Conservation (phyloP, 2,797 vertebrate species). For the Smutsia temminckii region DNA sequence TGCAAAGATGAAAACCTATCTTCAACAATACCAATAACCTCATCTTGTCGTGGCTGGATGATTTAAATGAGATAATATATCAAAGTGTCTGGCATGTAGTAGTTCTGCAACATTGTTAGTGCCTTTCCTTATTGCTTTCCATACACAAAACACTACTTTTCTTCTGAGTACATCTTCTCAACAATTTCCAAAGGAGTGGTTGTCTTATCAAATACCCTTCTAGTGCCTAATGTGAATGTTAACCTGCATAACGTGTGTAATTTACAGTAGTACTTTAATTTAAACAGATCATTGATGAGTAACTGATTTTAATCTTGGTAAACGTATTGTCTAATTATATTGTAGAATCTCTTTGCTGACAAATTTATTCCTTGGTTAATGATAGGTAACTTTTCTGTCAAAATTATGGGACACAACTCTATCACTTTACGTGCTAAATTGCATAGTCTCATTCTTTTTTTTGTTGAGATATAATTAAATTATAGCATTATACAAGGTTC, state of each 20-base stretch:
- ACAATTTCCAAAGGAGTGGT: not conserved
- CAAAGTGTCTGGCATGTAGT: not conserved
- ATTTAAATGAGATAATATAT: not conserved
- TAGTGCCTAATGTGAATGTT: not conserved
- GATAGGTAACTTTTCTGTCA: not conserved
- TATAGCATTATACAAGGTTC: not conserved
- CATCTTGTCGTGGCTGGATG: not conserved
- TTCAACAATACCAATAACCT: not conserved
- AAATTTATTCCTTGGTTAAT: constrained; percentile 27
- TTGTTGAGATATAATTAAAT: not conserved
- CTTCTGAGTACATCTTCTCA: constrained; percentile 22
- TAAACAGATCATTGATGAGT: not conserved
- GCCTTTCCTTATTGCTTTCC: not conserved
- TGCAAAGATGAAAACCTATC: not conserved
- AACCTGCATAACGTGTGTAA: not conserved
- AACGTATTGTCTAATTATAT: constrained; percentile 9
- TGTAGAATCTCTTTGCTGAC: not conserved
- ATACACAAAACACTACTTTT: not conserved
- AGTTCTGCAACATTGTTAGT: not conserved
- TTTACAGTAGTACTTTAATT: not conserved
- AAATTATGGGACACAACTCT: not conserved
- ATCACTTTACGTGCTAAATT: not conserved
- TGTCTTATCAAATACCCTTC: not conserved
- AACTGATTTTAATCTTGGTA: constrained; percentile 33
- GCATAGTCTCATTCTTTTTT: not conserved